Evolutionary conservation across 1,140 invertebrate species (phyloP), one percentile per base, ranked within the genome.

Genomic region (Calliopsis andreniformis): DNA sequence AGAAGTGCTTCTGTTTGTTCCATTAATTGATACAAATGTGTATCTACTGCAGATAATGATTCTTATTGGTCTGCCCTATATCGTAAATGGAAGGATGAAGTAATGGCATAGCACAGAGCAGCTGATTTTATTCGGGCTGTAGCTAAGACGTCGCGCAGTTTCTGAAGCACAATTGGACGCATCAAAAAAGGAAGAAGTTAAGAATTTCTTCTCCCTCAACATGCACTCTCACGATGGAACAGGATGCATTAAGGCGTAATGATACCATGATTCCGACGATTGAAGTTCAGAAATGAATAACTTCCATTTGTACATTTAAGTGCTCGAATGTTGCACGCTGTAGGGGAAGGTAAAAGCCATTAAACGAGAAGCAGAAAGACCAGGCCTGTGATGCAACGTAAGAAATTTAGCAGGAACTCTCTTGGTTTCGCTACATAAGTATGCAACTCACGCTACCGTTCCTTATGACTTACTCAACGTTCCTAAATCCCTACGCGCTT

Each of bases 221-320:
- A 39, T n/a, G 32, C n/a, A 20, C 3, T 14, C 3, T 42, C 32
- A n/a, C 23, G 7, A 1, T 10, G 18, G 5, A 18, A 58, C 18
- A 2, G 20, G 16, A 55, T 55, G 64, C 64, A 67, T 67, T 67
- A 67, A 39, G 49, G 7, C 64, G 32, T 67, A 55, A 67, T 55
- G 49, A 55, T 39, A 42, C 49, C 20, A 28, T 8, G 45, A 53
- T 4, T 51, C 47, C 6, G 6, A 39, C 28, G 20, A 55, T n/a
- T 55, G 32, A 53, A 39, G 32, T 67, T 55, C 64, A 55, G 62
- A 66, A 49, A 59, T 1, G n/a, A 64, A 66, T 55, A 39, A 67
- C 49, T 42, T 42, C 32, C 64, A 55, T 67, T 28, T n/a, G 49
- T 25, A 4, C 30, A 18, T 42, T 59, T 23, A 35, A 64, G 28